These are phyloP conservation scores for Anagrus nilaparvatae DNA, from an alignment of 1,140 invertebrate genomes.

Conservation along the genomic window DNA sequence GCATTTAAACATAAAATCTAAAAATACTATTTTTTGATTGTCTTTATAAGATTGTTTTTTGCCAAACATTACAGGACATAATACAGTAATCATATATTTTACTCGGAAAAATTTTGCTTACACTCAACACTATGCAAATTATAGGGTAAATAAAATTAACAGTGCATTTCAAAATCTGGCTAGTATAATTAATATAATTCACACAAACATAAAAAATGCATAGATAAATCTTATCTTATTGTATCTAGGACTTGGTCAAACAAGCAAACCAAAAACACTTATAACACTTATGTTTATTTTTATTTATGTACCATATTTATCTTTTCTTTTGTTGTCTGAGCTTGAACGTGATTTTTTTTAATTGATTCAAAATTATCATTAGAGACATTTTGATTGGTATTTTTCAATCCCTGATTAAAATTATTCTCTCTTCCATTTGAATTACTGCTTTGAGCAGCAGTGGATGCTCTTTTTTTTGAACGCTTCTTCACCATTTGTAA, in stretches of 20 bases:
- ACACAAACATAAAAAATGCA: conserved; percentile 1
- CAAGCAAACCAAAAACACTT: conserved; percentile 5
- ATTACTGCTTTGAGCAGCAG: conserved; percentile 15
- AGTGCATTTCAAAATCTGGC: conserved; percentile 1
- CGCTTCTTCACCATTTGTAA: conserved; percentile 22
- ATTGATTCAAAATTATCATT: conserved; percentile 23
- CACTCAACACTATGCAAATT: too few species aligned
- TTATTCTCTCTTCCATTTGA: conserved; percentile 16
- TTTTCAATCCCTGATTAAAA: conserved; percentile 14
- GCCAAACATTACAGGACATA: conserved; percentile 7
- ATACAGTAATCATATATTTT: conserved; percentile 1
- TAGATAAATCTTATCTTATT: conserved; percentile 5
- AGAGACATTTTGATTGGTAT: conserved; percentile 19
- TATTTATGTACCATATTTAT: conserved; percentile 23
- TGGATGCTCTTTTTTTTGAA: conserved; percentile 22
- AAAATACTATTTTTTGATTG: neutral
- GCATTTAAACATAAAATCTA: neutral
- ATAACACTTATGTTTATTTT: conserved; percentile 1
- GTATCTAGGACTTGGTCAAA: conserved; percentile 3
- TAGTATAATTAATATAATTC: conserved; percentile 8
- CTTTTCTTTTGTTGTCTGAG: conserved; percentile 22
- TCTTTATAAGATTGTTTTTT: neutral
- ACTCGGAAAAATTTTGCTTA: conserved; percentile 7
- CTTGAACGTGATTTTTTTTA: conserved; percentile 24
- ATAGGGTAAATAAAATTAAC: too few species aligned